Evolutionary conservation across 2,888 invertebrate genomes (phyloP), one percentile per base, ranked within the genome.

Genomic region (Tinea pellionella): DNA sequence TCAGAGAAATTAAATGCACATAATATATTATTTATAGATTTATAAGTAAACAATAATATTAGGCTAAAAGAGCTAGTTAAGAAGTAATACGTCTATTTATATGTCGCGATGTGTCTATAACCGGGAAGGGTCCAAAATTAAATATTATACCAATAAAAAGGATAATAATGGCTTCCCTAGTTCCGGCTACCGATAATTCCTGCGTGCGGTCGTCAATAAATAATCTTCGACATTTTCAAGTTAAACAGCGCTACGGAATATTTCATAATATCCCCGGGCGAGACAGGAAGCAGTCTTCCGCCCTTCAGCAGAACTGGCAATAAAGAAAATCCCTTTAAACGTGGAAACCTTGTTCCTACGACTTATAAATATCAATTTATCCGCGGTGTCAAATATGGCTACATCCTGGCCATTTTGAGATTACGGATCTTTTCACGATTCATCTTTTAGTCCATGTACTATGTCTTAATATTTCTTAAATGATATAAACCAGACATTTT

Each of bases 301-400:
- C 77, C 78, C 80, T 77, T 72, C 70, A 73, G 75, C 69, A 73
- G 74, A 75, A 74, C 75, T 69, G 68, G 84, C 83, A 82, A 87
- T 87, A 87, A 87, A 86, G 83, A 80, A 84, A 86, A 86, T 86
- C 85, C 83, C 79, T 80, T 78, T 80, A 81, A 82, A 84, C 81
- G 82, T 76, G 69, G 66, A 64, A 65, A 66, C 75, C 76, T 75
- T 78, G 82, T 80, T 84, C 87, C 83, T 81, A 74, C 69, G 37
- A 74, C 81, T 82, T 87, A 86, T 87, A 86, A 86, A 87, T 87
- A 86, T 87, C 85, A 87, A 87, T 87, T 86, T 85, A 84, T 86
- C 84, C 79, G 71, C 70, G 69, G 75, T 78, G 85, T 86, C 84
- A 84, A 84, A 85, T 78, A 75, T 77, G 78, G 68, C 71, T 73